Evolutionary conservation across 2,797 vertebrate genomes (phyloP).

Genomic region (Botia kubotai): DNA sequence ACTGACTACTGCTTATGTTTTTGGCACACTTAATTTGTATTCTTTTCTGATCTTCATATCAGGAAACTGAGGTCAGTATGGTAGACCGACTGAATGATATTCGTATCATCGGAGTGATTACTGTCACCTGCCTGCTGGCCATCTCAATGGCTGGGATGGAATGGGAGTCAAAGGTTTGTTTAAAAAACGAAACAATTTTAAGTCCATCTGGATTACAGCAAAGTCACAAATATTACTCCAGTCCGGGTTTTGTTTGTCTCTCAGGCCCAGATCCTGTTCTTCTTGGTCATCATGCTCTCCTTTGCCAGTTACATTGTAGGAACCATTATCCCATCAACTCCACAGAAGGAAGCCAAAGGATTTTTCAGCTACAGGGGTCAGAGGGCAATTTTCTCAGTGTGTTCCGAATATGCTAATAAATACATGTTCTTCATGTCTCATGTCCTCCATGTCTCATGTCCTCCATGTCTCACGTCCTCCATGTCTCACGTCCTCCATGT

Average conservation of each 20-base stretch:
- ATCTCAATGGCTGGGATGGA: conserved; percentile 97
- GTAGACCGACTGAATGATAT: conserved; percentile 91
- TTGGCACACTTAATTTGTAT: background rate
- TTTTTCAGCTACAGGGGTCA: conserved; percentile 92
- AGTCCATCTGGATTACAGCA: background rate
- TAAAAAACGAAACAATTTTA: background rate
- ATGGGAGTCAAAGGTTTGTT: conserved; percentile 94
- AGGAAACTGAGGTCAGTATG: conserved; percentile 87
- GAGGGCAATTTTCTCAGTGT: conserved; percentile 5
- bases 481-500: too few relatives aligned
- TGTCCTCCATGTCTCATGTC: background rate
- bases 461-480: too few relatives aligned
- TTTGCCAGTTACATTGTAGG: conserved; percentile 92
- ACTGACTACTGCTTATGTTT: background rate
- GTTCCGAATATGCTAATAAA: background rate
- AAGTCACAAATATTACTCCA: background rate
- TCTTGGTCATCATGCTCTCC: conserved; percentile 93
- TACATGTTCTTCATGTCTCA: background rate
- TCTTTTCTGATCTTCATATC: conserved; percentile 2
- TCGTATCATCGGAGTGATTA: conserved; percentile 92
- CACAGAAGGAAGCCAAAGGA: conserved; percentile 89
- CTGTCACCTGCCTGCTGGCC: conserved; percentile 87
- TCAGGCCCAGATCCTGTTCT: conserved; percentile 94
- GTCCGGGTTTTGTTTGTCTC: background rate
- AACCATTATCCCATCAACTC: conserved; percentile 85